Evolutionary conservation across 2,113 vertebrate species (phyloP).

Genomic region (Rissa tridactyla): DNA sequence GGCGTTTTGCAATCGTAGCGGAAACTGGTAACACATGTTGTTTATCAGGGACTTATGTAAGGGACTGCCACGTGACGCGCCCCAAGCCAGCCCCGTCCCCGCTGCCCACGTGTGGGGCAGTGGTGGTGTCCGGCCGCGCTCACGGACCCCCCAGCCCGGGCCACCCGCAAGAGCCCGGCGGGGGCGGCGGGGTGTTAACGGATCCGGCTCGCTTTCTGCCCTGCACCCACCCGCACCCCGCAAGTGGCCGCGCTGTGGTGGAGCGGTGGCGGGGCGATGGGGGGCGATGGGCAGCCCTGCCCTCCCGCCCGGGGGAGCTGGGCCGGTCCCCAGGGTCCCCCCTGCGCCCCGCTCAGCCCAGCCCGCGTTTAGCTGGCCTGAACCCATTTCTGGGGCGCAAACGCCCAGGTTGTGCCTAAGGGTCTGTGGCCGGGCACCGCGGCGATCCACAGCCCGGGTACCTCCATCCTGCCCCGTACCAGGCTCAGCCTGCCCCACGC

Average conservation of each 20-base stretch:
- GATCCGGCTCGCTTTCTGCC: rapidly evolving
- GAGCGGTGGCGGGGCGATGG: rapidly evolving
- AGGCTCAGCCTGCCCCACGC: background rate
- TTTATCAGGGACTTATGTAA: slow-evolving; percentile 34
- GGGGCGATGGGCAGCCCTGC: background rate
- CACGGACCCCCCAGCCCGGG: background rate
- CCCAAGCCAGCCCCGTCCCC: background rate
- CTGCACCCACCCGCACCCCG: background rate
- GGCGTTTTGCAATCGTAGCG: background rate
- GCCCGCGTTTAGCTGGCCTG: rapidly evolving
- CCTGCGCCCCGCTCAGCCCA: background rate
- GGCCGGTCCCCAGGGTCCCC: too few species aligned
- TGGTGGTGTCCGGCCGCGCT: rapidly evolving
- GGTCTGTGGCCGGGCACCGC: rapidly evolving
- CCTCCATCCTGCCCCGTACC: rapidly evolving
- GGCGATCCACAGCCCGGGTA: rapidly evolving
- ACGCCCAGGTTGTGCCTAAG: rapidly evolving
- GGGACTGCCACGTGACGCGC: background rate
- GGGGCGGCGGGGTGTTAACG: rapidly evolving
- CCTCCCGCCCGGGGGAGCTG: background rate
- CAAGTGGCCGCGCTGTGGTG: background rate
- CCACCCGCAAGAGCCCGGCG: rapidly evolving
- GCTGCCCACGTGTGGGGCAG: background rate
- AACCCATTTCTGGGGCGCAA: background rate
- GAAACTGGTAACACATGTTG: slow-evolving; percentile 39